Evolutionary conservation across 2,113 vertebrate genomes (phyloP).

Genomic region (Silurus meridionalis): DNA sequence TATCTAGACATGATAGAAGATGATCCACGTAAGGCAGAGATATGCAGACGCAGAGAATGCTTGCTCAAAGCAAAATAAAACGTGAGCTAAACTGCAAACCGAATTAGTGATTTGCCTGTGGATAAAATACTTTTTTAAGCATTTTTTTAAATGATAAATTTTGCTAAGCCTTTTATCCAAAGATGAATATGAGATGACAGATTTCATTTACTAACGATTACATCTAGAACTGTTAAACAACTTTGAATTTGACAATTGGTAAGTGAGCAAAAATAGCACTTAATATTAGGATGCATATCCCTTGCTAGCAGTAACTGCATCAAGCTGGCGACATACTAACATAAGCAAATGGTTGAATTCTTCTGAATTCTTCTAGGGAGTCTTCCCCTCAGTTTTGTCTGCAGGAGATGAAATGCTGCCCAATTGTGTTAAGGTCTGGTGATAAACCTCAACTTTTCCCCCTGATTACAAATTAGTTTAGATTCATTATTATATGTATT

Average conservation of each 20-base stretch:
- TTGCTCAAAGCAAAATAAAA: conserved; percentile 28
- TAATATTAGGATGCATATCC: neutral
- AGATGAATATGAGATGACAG: neutral
- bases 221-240: neutral
- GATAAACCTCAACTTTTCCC: neutral
- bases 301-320: neutral
- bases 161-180: neutral
- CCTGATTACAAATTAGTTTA: neutral
- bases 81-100: conserved; percentile 6
- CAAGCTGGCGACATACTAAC: neutral
- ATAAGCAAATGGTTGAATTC: neutral
- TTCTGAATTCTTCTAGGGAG: neutral
- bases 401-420: neutral
- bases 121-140: conserved; percentile 1
- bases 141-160: conserved; percentile 24
- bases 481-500: neutral
- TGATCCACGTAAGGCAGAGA: conserved; percentile 66
- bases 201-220: neutral
- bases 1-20: conserved; percentile 78
- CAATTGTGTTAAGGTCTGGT: neutral
- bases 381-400: neutral
- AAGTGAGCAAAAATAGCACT: neutral
- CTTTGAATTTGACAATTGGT: neutral
- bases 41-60: conserved; percentile 39
- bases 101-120: neutral